Percentiles rank a stretch among this genome's conserved stretches.
These are phyloP conservation scores for Platyscapa corneri DNA, from an alignment of 1,140 invertebrate genomes.

Conservation along the genomic window DNA sequence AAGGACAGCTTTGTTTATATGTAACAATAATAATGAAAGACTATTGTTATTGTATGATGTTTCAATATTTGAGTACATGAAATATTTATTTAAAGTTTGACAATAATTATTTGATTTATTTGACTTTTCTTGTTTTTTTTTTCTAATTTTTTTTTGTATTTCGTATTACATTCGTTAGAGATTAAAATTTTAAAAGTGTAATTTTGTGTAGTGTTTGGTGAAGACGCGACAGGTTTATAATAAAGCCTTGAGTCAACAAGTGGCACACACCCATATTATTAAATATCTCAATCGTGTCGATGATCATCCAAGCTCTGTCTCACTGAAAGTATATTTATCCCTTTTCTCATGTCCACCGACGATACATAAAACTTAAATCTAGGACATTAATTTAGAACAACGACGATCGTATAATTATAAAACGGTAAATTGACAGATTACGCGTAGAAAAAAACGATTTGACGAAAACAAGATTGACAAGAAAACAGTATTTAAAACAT, in stretches of 20 bases:
- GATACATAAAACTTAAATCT: constrained; percentile 32
- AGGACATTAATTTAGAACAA: constrained; percentile 40
- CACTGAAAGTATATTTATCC: constrained; percentile 43
- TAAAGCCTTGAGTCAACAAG: constrained; percentile 46
- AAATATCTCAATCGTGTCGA: constrained; percentile 45
- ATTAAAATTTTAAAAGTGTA: constrained; percentile 42
- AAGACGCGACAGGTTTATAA: constrained; percentile 41
- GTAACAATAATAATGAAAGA: constrained; percentile 52
- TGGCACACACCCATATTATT: constrained; percentile 49
- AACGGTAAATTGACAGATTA: constrained; percentile 4
- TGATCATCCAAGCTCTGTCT: constrained; percentile 44
- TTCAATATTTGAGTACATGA: constrained; percentile 48
- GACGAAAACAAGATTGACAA: constrained; percentile 6
- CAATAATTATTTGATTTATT: constrained; percentile 52
- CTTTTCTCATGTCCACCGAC: neutral
- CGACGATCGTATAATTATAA: constrained; percentile 14
- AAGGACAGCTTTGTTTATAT: constrained; percentile 51
- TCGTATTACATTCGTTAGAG: constrained; percentile 46
- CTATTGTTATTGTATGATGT: constrained; percentile 50
- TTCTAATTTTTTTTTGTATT: constrained; percentile 30
- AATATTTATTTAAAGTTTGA: constrained; percentile 50
- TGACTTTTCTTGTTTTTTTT: constrained; percentile 29
- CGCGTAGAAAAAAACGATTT: neutral
- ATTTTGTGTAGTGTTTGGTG: constrained; percentile 30
- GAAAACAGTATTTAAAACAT: constrained; percentile 15